Conservation (phyloP, 2,113 vertebrate species). For the Corythoichthys haematopterus region DNA sequence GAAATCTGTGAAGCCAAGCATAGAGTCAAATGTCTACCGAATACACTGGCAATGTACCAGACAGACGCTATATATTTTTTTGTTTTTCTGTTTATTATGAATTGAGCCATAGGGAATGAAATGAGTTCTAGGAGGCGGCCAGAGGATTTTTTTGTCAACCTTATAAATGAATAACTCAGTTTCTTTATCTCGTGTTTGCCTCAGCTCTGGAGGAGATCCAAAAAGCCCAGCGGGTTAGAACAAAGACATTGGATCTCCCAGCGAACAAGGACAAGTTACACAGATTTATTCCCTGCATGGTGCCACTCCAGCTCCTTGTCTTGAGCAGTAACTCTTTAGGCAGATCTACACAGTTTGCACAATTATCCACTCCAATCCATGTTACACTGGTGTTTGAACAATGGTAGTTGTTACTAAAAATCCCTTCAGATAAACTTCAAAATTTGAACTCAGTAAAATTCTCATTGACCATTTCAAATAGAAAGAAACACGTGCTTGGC, state of each 20-base stretch:
- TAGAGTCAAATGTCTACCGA: background rate
- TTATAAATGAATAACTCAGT: slow-evolving; percentile 29
- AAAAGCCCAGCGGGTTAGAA: slow-evolving; percentile 52
- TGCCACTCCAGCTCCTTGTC: slow-evolving; percentile 44
- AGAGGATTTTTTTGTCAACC: slow-evolving; percentile 22
- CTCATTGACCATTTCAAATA: background rate
- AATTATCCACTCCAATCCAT: slow-evolving; percentile 24
- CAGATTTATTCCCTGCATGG: slow-evolving; percentile 64
- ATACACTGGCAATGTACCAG: background rate
- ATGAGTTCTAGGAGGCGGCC: slow-evolving; percentile 4
- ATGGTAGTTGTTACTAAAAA: background rate
- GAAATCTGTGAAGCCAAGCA: background rate
- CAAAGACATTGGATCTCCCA: slow-evolving; percentile 52
- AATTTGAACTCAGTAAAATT: background rate
- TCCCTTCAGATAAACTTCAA: background rate
- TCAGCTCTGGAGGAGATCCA: slow-evolving; percentile 34
- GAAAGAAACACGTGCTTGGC: background rate
- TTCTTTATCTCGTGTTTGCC: slow-evolving; percentile 38
- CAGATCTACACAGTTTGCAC: slow-evolving; percentile 7
- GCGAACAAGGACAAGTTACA: slow-evolving; percentile 56
- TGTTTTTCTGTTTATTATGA: background rate
- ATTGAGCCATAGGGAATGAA: background rate
- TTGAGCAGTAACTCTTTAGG: slow-evolving; percentile 27
- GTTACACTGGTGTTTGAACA: background rate
- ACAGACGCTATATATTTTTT: background rate